Conservation (phyloP, 2,888 invertebrate genomes). For the Galeruca laticollis region DNA sequence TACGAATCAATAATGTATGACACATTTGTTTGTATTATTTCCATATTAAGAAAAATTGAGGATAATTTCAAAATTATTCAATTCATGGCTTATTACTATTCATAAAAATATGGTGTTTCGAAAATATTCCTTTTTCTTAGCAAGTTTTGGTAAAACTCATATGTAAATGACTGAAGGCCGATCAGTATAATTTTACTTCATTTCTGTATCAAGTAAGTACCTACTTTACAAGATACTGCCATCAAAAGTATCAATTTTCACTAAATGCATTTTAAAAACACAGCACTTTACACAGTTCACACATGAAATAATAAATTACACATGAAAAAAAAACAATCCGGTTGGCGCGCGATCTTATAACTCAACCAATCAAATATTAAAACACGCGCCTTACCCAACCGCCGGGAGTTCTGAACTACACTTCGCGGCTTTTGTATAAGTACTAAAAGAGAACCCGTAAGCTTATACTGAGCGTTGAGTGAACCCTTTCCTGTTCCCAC, state of each 20-base stretch:
- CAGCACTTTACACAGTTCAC: background rate
- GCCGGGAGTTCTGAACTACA: conserved; percentile 10
- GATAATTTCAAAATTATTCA: too few relatives aligned
- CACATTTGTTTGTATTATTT: too few relatives aligned
- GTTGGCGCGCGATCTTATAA: background rate
- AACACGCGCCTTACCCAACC: conserved; percentile 6
- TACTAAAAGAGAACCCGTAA: conserved; percentile 20
- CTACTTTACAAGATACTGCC: conserved; percentile 1
- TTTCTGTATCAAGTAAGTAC: background rate
- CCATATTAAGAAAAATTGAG: too few relatives aligned
- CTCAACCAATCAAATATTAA: conserved; percentile 5
- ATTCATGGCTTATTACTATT: too few relatives aligned
- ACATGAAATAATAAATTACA: background rate
- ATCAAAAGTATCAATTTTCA: conserved; percentile 1
- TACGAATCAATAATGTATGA: too few relatives aligned
- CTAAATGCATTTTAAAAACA: background rate
- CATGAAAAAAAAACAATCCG: background rate
- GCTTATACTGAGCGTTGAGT: conserved; percentile 21
- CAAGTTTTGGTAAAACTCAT: background rate
- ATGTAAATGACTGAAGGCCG: background rate
- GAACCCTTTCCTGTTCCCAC: conserved; percentile 19
- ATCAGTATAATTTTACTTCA: background rate
- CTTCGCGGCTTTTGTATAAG: conserved; percentile 14
- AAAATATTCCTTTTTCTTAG: too few relatives aligned
- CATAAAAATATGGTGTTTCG: too few relatives aligned